Evolutionary conservation across 1,140 invertebrate species (phyloP), one percentile per base, ranked within the genome.

Genomic region (Helicoverpa zea): DNA sequence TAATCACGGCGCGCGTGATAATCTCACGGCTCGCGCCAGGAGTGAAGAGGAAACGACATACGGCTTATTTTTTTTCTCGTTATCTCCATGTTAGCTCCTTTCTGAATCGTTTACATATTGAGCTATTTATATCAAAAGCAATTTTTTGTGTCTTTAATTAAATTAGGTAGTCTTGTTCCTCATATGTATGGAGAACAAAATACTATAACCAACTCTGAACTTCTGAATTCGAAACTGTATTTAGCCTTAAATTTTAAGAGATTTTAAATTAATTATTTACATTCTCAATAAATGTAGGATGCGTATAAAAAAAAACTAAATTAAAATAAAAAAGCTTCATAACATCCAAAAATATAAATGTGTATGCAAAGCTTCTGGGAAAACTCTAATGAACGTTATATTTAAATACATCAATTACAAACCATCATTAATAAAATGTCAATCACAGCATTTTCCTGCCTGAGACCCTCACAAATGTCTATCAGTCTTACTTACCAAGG

Each of bases 401-500:
- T 81, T 84, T 80, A 59, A 83, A 12, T 23, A 79, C 70, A 76
- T 43, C 52, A 70, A 73, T 73, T 80, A 61, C 49, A 43, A 78
- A 75, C 70, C 82, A 81, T 72, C 79, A 85, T 86, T 86, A 83
- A 66, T 54, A 83, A 78, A 82, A 80, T 83, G 84, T 85, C 89
- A 90, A 88, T 91, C 88, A 88, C 75, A 84, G 18, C 56, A 84
- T 81, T 86, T 85, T 79, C 79, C 78, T 76, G 58, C 61, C 35
- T 79, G 84, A 64, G 78, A 54, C 49, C 75, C 43, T 68, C 79
- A 83, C 87, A 90, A 88, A 86, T 83, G 87, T 89, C 89, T 86
- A 89, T 91, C 87, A 87, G 83, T 92, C 89, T 92, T 93, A 85
- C 87, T 88, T 87, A 90, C 74, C n/a, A 79, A 86, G 90, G 80